Evolutionary conservation across 1,140 invertebrate species (phyloP).

Genomic region (Musca vetustissima): DNA sequence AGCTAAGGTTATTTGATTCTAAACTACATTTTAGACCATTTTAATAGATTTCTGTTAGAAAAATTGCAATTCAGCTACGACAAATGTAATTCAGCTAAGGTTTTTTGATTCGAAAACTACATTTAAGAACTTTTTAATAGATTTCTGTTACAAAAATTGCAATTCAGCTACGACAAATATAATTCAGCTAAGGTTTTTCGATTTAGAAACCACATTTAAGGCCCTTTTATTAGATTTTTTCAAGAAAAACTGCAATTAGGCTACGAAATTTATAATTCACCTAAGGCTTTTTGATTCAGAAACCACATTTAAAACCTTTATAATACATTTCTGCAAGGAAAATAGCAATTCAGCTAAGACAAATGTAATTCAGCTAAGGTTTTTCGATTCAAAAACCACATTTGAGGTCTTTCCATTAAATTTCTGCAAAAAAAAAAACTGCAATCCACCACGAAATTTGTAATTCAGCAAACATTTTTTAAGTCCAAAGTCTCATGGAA

Average conservation of each 20-base stretch:
- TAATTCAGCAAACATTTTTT: not conserved
- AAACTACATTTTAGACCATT: not conserved
- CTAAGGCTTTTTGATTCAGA: too few relatives aligned
- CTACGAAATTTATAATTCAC: not conserved
- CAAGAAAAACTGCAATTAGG: not conserved
- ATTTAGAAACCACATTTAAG: not conserved
- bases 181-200: not conserved
- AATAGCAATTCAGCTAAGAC: not conserved
- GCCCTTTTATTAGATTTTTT: not conserved
- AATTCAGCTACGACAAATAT: not conserved
- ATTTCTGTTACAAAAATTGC: not conserved
- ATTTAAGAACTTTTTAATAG: not conserved
- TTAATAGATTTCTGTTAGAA: not conserved
- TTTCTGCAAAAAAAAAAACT: not conserved
- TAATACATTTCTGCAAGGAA: not conserved
- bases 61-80: not conserved
- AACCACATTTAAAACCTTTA: too few relatives aligned
- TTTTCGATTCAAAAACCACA: not conserved
- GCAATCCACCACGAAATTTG: not conserved
- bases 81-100: not conserved
- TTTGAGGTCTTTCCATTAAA: not conserved
- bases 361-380: not conserved
- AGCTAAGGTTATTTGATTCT: not conserved
- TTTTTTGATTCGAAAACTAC: not conserved
- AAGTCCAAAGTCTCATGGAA: too few relatives aligned